phyloP scores from a whole-genome alignment of 23 tunicate species.

The Trididemnum nubilum region DNA sequence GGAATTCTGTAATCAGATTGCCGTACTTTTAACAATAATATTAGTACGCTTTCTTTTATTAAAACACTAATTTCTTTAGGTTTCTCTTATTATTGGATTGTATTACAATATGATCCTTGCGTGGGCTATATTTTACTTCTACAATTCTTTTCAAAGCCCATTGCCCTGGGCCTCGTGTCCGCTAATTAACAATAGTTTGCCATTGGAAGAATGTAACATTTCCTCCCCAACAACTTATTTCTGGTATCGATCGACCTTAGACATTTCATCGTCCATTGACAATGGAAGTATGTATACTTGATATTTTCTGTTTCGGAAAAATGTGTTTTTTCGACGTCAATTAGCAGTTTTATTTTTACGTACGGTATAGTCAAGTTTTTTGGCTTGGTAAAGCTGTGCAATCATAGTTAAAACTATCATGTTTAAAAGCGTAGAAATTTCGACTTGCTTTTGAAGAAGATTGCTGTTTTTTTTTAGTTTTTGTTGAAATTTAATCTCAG shows the following conservation, averaged over 20 bases:
- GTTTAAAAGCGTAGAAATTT: too few relatives aligned
- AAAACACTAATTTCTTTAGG: constrained; percentile 27
- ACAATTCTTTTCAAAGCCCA: constrained; percentile 71
- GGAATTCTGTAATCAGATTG: too few relatives aligned
- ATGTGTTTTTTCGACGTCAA: background rate
- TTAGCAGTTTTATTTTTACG: too few relatives aligned
- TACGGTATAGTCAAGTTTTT: too few relatives aligned
- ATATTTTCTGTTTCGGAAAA: background rate
- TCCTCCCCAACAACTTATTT: constrained; percentile 74
- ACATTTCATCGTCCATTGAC: constrained; percentile 68
- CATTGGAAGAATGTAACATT: constrained; percentile 60
- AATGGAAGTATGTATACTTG: constrained; percentile 64
- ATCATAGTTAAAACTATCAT: too few relatives aligned
- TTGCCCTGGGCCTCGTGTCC: constrained; percentile 95
- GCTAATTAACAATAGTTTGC: constrained; percentile 19
- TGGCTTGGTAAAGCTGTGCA: too few relatives aligned
- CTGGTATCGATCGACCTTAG: constrained; percentile 84
- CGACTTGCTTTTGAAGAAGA: too few relatives aligned
- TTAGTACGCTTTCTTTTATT: too few relatives aligned
- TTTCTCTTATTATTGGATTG: constrained; percentile 83
- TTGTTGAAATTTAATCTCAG: too few relatives aligned
- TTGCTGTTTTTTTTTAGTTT: too few relatives aligned
- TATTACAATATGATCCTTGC: constrained; percentile 92
- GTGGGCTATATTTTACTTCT: constrained; percentile 82
- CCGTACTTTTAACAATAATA: too few relatives aligned